Evolutionary conservation across 2,113 vertebrate species (phyloP), one percentile per base, ranked within the genome.

Genomic region (Micromys minutus): DNA sequence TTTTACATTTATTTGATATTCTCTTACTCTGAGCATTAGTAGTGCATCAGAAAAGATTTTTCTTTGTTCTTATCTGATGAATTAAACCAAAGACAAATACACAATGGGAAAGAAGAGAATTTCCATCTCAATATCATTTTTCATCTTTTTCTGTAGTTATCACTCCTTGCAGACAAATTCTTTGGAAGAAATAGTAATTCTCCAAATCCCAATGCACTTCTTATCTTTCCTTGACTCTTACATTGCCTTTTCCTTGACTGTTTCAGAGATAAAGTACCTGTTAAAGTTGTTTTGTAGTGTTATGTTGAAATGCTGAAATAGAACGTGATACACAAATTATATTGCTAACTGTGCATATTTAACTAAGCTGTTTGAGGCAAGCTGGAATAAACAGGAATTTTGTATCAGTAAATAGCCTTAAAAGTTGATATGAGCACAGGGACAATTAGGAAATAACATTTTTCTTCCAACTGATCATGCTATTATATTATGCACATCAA

Each of bases 81-180:
- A 65, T 93, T 15, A 87, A 85, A 87, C 65, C 10, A 77, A 89
- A 93, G 26, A 91, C 22, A 90, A 59, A 5, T 77, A 72, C 2
- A 87, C 7, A 88, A 80, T 50, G 26, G 11, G 90, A 85, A 90
- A 34, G 21, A 85, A 85, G 69, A 47, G 71, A n/a, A 59, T 67
- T 19, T 36, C 74, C 31, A 8, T 83, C 63, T 61, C 16, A 83
- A 86, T 63, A 89, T 75, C 0, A 87, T 39, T 91, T 88, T 90
- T 86, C 11, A 34, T 61, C 11, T 69, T 94, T 95, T 94, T 42
- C 72, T 50, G 74, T 87, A 22, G n/a, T 86, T 90, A 71, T 79
- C 59, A 61, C 31, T 95, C 63, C 42, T 15, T 45, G 7, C 57
- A 31, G 94, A 87, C 15, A 72, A 29, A 50, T 61, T 61, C 45